Evolutionary conservation across 2,888 invertebrate genomes (phyloP), one percentile per base, ranked within the genome.

Genomic region (Drosophila kambysellisi): DNA sequence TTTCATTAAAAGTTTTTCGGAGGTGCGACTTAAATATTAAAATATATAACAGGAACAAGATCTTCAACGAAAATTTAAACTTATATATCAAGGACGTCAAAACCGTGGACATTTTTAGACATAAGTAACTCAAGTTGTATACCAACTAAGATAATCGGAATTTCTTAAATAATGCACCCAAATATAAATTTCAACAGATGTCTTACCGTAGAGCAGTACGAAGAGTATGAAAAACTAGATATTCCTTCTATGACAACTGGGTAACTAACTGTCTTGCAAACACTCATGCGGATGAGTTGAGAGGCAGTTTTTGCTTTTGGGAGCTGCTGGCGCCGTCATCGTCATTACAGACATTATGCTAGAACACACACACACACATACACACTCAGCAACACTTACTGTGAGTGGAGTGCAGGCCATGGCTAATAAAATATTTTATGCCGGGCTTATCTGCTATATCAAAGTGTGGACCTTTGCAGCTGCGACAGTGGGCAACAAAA

Each of bases 351-450:
- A 53, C 74, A 81, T 81, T 69, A 77, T 68, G 53, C 66, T 59
- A 9, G 33, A 51, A 8, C 12, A 12, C 15, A 39, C 52, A 25
- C 41, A 33, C 52, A 52, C 46, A 30, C 43, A 52, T 46, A 46
- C 50, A 37, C 20, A 17, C 30, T 41, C 6, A 30, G 41, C 33
- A 29, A 29, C 37, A 50, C 52, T 65, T 25, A 48, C 25, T 53
- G 43, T 46, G 29, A 54, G 41, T 35, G 51, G 51, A 68, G 56
- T 75, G 78, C 83, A 82, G 72, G 33, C 46, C 53, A 58, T 70
- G 74, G 81, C 83, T 89, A 89, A 86, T 89, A 89, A 86, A 86
- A 86, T 89, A 89, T 86, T 85, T 85, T 89, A 85, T 88, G 86
- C 88, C 54, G 74, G 70, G 82, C 80, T 88, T 88, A 89, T 85